These are phyloP conservation scores for Gerris lacustris DNA, from an alignment of 2,888 invertebrate genomes.

Conservation along the genomic window DNA sequence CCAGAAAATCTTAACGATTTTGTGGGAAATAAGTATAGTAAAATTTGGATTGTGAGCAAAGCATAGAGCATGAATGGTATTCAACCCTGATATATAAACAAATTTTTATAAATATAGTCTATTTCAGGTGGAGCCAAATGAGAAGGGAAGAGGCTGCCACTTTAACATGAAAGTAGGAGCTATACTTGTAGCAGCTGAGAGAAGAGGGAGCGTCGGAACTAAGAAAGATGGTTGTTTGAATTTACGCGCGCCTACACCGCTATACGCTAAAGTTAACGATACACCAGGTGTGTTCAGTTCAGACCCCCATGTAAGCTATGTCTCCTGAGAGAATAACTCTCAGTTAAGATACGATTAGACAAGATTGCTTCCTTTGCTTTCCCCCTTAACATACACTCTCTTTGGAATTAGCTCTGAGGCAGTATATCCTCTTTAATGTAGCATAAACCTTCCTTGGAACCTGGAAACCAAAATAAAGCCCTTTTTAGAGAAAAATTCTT, in stretches of 20 bases:
- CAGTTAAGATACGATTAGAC: conserved; percentile 1
- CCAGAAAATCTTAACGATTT: too few relatives aligned
- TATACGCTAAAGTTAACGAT: neutral
- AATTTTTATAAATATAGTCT: too few relatives aligned
- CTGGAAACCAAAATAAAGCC: too few relatives aligned
- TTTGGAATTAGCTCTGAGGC: too few relatives aligned
- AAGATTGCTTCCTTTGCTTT: neutral
- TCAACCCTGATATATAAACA: too few relatives aligned
- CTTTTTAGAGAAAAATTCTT: too few relatives aligned
- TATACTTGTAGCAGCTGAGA: too few relatives aligned
- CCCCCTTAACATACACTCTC: neutral
- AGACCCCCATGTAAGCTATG: neutral
- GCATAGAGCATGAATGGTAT: too few relatives aligned
- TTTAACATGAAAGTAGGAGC: neutral
- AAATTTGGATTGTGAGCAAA: too few relatives aligned
- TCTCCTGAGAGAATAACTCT: conserved; percentile 2
- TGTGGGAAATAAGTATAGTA: too few relatives aligned
- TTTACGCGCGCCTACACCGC: neutral
- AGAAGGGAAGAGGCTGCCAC: neutral
- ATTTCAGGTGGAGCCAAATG: neutral
- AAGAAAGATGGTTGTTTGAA: neutral
- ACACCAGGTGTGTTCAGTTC: neutral
- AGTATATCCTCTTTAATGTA: too few relatives aligned
- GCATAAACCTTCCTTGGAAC: too few relatives aligned
- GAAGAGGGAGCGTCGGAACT: neutral